Conservation (phyloP, 2,888 invertebrate species). For the Synanthedon formicaeformis region DNA sequence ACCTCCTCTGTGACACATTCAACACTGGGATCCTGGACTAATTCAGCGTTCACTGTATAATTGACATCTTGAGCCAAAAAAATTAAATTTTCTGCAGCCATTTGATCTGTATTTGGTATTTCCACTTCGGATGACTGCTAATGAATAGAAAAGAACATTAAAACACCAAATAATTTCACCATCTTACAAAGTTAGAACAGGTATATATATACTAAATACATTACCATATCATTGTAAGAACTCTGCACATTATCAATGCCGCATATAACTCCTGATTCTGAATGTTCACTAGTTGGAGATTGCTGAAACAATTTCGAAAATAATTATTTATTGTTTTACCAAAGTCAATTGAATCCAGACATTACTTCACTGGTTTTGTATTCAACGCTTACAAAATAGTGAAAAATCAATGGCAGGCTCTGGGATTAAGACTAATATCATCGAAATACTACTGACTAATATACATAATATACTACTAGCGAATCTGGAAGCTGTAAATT, state of each 20-base stretch:
- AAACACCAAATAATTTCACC: not conserved
- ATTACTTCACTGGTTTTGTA: too few species aligned
- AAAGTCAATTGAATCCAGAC: too few species aligned
- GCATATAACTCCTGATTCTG: slow-evolving; percentile 40
- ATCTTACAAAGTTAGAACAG: not conserved
- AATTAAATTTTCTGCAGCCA: slow-evolving; percentile 74
- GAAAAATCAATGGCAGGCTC: too few species aligned
- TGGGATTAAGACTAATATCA: too few species aligned
- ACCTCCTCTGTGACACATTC: slow-evolving; percentile 83
- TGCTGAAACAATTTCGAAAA: slow-evolving; percentile 24
- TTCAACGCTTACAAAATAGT: too few species aligned
- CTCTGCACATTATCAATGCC: slow-evolving; percentile 36
- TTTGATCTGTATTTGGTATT: slow-evolving; percentile 67
- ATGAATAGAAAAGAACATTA: slow-evolving; percentile 4
- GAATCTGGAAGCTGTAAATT: too few species aligned
- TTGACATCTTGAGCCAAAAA: slow-evolving; percentile 71
- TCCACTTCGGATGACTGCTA: slow-evolving; percentile 44
- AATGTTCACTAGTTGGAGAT: slow-evolving; percentile 25
- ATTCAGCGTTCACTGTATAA: slow-evolving; percentile 46
- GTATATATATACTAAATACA: not conserved
- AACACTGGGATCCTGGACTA: slow-evolving; percentile 54
- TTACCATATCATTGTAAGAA: slow-evolving; percentile 46
- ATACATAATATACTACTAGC: too few species aligned
- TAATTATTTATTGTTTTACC: too few species aligned
- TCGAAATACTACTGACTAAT: too few species aligned